phyloP scores from a whole-genome alignment of 2,797 vertebrate genomes.

The Nothura maculosa region DNA sequence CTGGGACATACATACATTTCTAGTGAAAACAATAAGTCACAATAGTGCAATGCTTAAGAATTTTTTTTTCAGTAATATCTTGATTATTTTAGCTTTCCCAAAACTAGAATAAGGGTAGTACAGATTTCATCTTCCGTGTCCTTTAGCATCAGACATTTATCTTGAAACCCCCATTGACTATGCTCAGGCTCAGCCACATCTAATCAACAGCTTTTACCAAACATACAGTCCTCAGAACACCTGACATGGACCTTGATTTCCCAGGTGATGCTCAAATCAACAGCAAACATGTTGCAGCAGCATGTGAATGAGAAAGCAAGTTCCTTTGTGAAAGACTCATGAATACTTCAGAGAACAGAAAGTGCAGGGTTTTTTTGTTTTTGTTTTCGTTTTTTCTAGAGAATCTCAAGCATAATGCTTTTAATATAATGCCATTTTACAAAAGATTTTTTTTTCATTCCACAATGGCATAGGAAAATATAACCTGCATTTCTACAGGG shows the following conservation, averaged over 20 bases:
- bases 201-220: conserved; percentile 34
- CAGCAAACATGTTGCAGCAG: not conserved
- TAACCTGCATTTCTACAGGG: not conserved
- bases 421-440: conserved; percentile 1
- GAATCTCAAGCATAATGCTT: not conserved
- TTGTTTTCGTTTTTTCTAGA: not conserved
- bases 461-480: not conserved
- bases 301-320: conserved; percentile 36
- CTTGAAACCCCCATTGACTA: conserved; percentile 4
- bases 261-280: conserved; percentile 53
- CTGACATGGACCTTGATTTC: conserved; percentile 62
- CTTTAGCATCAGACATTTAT: not conserved
- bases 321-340: conserved; percentile 34
- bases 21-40: not conserved
- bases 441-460: not conserved
- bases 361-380: not conserved
- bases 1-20: not conserved
- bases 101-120: not conserved
- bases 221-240: conserved; percentile 1
- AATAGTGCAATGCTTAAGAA: not conserved
- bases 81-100: not conserved
- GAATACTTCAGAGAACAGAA: conserved; percentile 43
- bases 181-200: not conserved
- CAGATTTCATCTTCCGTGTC: not conserved
- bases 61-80: not conserved